Base-by-base conservation (phyloP, 2,113 vertebrate genomes). In the Ancistrus triradiatus region DNA sequence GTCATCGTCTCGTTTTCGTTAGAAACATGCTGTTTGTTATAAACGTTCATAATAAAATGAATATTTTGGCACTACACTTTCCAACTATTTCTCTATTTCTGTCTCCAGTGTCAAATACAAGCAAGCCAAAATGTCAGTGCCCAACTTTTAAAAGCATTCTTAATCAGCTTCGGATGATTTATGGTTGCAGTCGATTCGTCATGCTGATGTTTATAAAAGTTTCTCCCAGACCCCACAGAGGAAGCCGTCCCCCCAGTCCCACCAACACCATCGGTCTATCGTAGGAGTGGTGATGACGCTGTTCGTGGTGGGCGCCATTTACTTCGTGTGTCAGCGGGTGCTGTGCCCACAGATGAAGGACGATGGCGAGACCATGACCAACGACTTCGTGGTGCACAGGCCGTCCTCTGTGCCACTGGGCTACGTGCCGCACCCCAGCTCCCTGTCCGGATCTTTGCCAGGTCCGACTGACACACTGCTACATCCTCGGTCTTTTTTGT, bases 311-410 rank as follows among this genome's bases (percentile, higher is more conserved):
- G 95, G 91, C 28, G 93, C 91, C 0, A 85, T 97, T 68, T 98
- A 98, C 69, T 95, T 98, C 1, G 90, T 97, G 73, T 98, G 96
- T 71, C 95, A 98, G 86, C 90, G 93, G 1, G 92, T 97, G 64
- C 82, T 97, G 69, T 98, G 95, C 74, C 93, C 93, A 1, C 93
- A 94, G 78, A 94, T 96, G 93, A 96, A 96, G 74, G 95, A 95
- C 0, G 95, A 98, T 3, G 90, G 91, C 0, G 95, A 98, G 75
- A 93, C 95, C 3, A 95, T 95, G 84, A 86, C 93, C 73, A 97
- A 93, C 0, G 93, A 98, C 77, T 98, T 96, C 0, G 93, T 96
- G 57, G 94, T 96, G 6, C 94, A 93, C 0, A 93, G 93, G 2
- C 91, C 94, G 2, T 87, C 93, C 0, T 91, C 94, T 0, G 92